Evolutionary conservation across 2,797 vertebrate species (phyloP), one percentile per base, ranked within the genome.

Genomic region (Aphelocoma californica): DNA sequence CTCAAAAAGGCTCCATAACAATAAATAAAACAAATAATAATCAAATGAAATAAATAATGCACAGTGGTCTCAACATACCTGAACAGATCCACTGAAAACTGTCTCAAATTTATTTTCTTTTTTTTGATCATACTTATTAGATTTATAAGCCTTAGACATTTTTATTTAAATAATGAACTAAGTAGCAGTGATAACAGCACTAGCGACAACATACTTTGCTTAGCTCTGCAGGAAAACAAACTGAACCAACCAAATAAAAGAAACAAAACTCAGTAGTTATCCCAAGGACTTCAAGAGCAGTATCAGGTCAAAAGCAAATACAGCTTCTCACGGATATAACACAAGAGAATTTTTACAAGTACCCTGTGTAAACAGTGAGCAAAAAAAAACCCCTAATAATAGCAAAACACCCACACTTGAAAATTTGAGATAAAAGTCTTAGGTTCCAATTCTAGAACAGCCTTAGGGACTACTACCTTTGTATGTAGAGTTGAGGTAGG

Each of bases 341-440:
- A 50, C 7, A 72, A 44, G 45, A 50, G 8, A 61, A 13, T 45
- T 66, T 85, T 74, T 58, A 51, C 9, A 32, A 32, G 4, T 34
- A n/a, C 7, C 4, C 8, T 14, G 26, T 0, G 1, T 19, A 51
- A 83, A 75, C 2, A 1, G 3, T 26, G 10, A 74, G 11, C 10
- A 23, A 60, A 64, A 79, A 61, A 18, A 70, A 61, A 29, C 1
- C 34, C 34, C 36, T 14, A 62, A 7, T 45, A 40, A 34, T 12
- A 44, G 4, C 66, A 44, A 69, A 77, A 23, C 36, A 18, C 36
- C 23, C 11, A 24, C n/a, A 13, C 57, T n/a, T 45, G n/a, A 69
- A 5, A n/a, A 16, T 60, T 70, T 38, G 28, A 47, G 18, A 18
- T 65, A 12, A 31, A 65, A 71, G 32, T 13, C 57, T 40, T 72